Conservation (phyloP, 2,888 invertebrate genomes). For the Brassicogethes aeneus region DNA sequence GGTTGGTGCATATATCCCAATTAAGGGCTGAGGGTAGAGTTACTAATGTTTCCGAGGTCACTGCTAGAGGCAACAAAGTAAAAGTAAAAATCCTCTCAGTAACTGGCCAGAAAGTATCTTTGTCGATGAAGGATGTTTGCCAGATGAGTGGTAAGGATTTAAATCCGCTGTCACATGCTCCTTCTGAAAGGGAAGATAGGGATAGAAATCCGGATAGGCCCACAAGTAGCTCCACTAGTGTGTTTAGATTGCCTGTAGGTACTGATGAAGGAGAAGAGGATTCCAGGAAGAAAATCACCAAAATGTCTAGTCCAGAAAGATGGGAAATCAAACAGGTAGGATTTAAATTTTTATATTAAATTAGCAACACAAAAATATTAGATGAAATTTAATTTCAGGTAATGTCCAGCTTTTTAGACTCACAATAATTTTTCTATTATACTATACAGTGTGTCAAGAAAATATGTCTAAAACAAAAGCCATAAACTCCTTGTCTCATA, state of each 20-base stretch:
- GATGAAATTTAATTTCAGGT: too few species aligned
- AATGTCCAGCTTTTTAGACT: too few species aligned
- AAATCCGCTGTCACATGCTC: slow-evolving; percentile 71
- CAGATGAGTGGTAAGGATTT: slow-evolving; percentile 91
- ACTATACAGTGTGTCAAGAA: too few species aligned
- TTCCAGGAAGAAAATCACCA: slow-evolving; percentile 74
- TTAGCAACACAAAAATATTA: too few species aligned
- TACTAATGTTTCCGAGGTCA: slow-evolving; percentile 89
- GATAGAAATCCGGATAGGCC: slow-evolving; percentile 92
- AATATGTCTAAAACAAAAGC: too few species aligned
- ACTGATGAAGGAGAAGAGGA: slow-evolving; percentile 73
- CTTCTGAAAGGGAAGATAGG: slow-evolving; percentile 57
- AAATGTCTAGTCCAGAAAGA: slow-evolving; percentile 91
- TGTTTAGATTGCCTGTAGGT: slow-evolving; percentile 34
- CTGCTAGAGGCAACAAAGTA: slow-evolving; percentile 79
- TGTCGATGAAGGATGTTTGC: slow-evolving; percentile 97
- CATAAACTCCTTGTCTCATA: too few species aligned
- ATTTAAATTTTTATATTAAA: not conserved
- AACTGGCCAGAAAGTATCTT: slow-evolving; percentile 89
- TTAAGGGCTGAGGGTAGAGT: slow-evolving; percentile 88
- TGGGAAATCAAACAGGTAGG: slow-evolving; percentile 92
- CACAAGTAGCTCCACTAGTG: slow-evolving; percentile 48
- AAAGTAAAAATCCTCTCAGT: slow-evolving; percentile 87
- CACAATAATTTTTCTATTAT: too few species aligned
- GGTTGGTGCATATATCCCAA: slow-evolving; percentile 95